These are phyloP conservation scores for Anolis apletophallus DNA, from an alignment of 2,797 vertebrate species.

Conservation along the genomic window DNA sequence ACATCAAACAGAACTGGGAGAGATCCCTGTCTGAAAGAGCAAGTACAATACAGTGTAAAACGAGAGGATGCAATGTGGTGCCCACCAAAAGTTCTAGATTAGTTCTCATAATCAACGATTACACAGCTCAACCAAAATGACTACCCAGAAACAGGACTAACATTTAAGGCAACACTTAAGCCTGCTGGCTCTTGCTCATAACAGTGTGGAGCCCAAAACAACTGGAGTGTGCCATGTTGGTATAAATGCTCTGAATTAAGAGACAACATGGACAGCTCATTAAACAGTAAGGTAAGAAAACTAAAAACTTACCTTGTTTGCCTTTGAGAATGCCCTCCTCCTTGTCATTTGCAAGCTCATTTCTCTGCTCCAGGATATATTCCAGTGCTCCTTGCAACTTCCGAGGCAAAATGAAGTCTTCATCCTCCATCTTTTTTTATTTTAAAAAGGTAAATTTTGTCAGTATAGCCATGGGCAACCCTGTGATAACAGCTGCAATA, in stretches of 20 bases:
- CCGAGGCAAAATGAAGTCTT: conserved; percentile 95
- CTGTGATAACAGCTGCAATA: rapidly evolving
- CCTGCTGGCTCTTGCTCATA: background rate
- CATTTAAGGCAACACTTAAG: no score
- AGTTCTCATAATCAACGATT: background rate
- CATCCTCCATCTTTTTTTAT: conserved; percentile 88
- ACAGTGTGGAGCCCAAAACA: background rate
- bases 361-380: conserved; percentile 94
- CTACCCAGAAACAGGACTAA: no score
- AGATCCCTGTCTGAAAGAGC: background rate
- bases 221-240: no score
- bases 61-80: no score
- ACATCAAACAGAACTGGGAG: background rate
- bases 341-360: conserved; percentile 88
- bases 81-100: background rate
- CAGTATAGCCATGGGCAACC: background rate
- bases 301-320: conserved; percentile 74
- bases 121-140: no score
- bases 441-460: conserved; percentile 38
- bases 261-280: no score
- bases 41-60: background rate
- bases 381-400: conserved; percentile 96
- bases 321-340: conserved; percentile 81
- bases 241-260: background rate
- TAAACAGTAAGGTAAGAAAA: conserved; percentile 12